These are phyloP conservation scores for Dendrocopos noguchii DNA, from an alignment of 2,113 vertebrate genomes.

Conservation along the genomic window DNA sequence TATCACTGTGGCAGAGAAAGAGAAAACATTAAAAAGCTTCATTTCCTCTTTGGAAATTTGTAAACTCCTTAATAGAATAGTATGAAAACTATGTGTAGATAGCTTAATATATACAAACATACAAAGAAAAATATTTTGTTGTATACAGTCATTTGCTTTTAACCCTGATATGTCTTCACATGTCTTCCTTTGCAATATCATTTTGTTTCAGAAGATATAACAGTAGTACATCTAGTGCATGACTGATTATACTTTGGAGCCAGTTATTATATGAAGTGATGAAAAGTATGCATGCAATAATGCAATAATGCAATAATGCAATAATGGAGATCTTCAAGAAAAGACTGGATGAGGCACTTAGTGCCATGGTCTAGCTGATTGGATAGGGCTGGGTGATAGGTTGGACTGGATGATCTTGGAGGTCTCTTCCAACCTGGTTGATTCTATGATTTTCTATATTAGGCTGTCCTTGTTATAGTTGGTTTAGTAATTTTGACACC, in stretches of 20 bases:
- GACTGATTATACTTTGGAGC: background rate
- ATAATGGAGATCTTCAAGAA: no score
- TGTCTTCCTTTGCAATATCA: background rate
- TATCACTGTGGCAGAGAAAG: background rate
- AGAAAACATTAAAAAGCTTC: background rate
- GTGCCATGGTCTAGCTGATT: no score
- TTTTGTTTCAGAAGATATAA: background rate
- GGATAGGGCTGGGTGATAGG: no score
- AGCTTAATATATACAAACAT: background rate
- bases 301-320: background rate
- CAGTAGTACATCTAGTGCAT: rapidly evolving
- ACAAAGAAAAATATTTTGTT: background rate
- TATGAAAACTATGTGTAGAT: background rate
- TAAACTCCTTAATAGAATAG: background rate
- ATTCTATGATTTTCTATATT: no score
- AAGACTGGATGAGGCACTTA: no score
- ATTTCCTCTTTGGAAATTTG: background rate
- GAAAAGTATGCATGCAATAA: background rate
- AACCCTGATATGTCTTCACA: background rate
- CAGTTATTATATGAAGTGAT: background rate
- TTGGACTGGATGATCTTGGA: no score
- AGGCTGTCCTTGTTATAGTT: background rate
- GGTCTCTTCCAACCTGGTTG: no score
- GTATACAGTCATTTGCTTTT: background rate
- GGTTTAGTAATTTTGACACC: background rate